phyloP scores from a whole-genome alignment of 2,113 vertebrate species.

The Nannospalax galili region DNA sequence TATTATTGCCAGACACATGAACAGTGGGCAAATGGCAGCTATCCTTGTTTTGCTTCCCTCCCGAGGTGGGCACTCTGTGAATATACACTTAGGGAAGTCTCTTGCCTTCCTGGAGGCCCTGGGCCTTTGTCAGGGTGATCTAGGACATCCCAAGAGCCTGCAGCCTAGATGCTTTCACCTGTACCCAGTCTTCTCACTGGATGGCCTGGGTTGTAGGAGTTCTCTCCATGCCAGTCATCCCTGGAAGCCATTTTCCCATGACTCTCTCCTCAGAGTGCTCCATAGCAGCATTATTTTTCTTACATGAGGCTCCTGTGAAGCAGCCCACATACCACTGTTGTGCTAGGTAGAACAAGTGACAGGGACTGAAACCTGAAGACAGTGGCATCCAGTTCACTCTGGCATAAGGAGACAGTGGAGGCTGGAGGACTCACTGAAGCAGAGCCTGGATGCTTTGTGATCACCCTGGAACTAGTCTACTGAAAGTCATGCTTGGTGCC shows the following conservation, averaged over 20 bases:
- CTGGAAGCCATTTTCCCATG: not conserved
- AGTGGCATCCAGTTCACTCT: not conserved
- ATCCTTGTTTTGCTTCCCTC: not conserved
- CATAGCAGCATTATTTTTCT: not conserved
- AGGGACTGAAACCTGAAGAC: not conserved
- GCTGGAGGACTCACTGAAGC: not conserved
- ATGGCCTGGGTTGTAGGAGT: not conserved
- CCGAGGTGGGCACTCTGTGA: too few species aligned
- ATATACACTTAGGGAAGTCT: not conserved
- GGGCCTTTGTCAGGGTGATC: not conserved
- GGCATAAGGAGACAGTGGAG: not conserved
- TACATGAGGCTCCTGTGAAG: not conserved
- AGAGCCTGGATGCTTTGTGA: not conserved
- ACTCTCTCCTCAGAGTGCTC: not conserved
- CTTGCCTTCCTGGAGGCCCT: not conserved
- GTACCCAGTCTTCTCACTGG: accelerated
- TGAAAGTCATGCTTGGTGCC: not conserved
- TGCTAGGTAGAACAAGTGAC: not conserved
- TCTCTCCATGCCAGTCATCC: too few species aligned
- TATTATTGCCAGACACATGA: not conserved
- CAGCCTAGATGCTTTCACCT: not conserved
- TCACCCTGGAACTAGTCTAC: not conserved
- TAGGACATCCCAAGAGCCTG: not conserved
- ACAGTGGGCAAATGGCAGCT: too few species aligned
- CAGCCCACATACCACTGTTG: accelerated